A percentile compares a stretch with the other conserved stretches of the same genome.
Conservation (phyloP, 37 sponge, comb jelly and placozoan species). For the Theonella swinhoei region DNA sequence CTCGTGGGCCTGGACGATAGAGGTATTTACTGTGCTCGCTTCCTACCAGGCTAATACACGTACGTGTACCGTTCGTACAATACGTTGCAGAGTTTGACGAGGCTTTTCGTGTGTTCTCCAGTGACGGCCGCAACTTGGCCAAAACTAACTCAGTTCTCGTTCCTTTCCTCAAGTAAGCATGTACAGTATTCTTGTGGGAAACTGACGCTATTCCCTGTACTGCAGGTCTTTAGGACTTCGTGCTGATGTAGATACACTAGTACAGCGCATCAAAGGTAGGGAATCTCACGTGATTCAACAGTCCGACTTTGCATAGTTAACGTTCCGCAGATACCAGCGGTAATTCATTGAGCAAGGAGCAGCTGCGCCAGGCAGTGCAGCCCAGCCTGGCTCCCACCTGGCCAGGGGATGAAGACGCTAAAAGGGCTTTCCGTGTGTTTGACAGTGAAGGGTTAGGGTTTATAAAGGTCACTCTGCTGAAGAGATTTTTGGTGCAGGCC, state of each 20-base stretch:
- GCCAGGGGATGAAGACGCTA: constrained; percentile 60
- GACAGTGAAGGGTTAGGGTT: constrained; percentile 70
- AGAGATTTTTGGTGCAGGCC: constrained; percentile 63
- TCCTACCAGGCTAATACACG: too few relatives aligned
- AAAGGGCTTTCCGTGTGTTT: constrained; percentile 71
- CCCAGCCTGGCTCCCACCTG: constrained; percentile 13
- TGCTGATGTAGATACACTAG: background rate
- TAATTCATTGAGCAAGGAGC: background rate
- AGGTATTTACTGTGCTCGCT: background rate
- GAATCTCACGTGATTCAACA: background rate
- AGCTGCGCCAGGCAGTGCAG: constrained; percentile 8
- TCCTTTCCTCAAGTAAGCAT: constrained; percentile 47
- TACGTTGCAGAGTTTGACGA: constrained; percentile 42
- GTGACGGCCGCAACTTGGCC: background rate
- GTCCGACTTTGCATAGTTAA: background rate
- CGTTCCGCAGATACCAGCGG: background rate
- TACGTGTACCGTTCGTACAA: too few relatives aligned
- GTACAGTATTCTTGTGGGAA: too few relatives aligned
- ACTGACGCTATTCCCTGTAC: too few relatives aligned
- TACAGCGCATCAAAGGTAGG: constrained; percentile 14
- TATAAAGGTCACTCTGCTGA: constrained; percentile 68
- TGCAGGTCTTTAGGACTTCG: constrained; percentile 41
- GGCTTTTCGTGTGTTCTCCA: constrained; percentile 50
- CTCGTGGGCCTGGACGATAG: background rate
- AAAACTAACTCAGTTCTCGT: constrained; percentile 24